These are phyloP conservation scores for Formica aserva DNA, from an alignment of 2,888 invertebrate genomes.

Conservation along the genomic window DNA sequence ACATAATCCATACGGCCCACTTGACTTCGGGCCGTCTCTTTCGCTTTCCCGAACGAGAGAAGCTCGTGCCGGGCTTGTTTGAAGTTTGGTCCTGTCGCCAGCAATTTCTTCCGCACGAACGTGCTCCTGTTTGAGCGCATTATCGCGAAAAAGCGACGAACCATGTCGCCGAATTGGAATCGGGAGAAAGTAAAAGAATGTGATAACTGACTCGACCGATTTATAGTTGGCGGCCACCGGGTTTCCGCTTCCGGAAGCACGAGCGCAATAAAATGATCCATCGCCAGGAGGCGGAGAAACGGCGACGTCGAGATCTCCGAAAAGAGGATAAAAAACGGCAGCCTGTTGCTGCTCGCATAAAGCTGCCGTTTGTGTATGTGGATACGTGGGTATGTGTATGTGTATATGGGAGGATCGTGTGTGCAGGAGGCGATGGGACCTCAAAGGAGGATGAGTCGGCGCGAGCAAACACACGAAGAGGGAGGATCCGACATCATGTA, in stretches of 20 bases:
- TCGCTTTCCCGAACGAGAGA: conserved; percentile 41
- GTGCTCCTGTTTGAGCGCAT: not conserved
- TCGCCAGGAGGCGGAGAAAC: conserved; percentile 69
- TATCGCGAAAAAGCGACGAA: conserved; percentile 3
- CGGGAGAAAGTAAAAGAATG: conserved; percentile 29
- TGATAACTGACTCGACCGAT: conserved; percentile 20
- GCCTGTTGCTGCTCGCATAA: conserved; percentile 83
- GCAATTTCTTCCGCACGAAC: conserved; percentile 45
- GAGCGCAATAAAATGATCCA: conserved; percentile 77
- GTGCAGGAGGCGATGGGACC: conserved; percentile 62
- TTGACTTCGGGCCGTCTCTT: conserved; percentile 61
- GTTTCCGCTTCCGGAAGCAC: conserved; percentile 72
- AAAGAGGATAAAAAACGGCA: conserved; percentile 75
- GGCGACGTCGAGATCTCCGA: conserved; percentile 57
- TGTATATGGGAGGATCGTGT: conserved; percentile 63
- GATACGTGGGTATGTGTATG: conserved; percentile 47
- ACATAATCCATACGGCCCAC: conserved; percentile 73
- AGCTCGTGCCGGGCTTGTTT: conserved; percentile 61
- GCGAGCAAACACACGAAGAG: conserved; percentile 57
- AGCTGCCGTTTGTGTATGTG: conserved; percentile 58
- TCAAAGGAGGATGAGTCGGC: conserved; percentile 66
- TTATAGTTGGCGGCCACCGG: conserved; percentile 21
- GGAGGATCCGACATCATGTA: conserved; percentile 66
- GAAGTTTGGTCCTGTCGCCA: conserved; percentile 65
- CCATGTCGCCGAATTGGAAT: conserved; percentile 12